Evolutionary conservation across 2,888 invertebrate genomes (phyloP).

Genomic region (Cephus pygmeus): DNA sequence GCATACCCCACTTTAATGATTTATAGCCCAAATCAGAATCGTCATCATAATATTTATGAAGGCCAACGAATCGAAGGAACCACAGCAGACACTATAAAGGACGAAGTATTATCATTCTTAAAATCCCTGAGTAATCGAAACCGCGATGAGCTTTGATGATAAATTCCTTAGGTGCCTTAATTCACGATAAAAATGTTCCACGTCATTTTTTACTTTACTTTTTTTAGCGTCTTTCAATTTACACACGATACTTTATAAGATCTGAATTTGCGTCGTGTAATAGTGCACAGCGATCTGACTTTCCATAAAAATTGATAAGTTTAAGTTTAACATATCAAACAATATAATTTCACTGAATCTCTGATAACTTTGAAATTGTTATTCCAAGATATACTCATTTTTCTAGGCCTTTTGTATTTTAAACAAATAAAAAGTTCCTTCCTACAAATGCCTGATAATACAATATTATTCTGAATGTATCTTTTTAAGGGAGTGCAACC

Average conservation of each 20-base stretch:
- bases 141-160: slow-evolving; percentile 44
- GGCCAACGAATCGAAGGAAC: slow-evolving; percentile 35
- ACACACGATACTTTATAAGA: slow-evolving; percentile 8
- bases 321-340: background rate
- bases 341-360: background rate
- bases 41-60: slow-evolving; percentile 52
- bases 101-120: slow-evolving; percentile 32
- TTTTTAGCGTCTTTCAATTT: slow-evolving; percentile 26
- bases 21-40: slow-evolving; percentile 70
- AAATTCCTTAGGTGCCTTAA: slow-evolving; percentile 23
- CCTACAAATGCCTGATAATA: background rate
- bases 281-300: background rate
- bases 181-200: slow-evolving; percentile 13
- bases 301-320: background rate
- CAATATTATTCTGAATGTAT: background rate
- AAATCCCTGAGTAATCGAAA: slow-evolving; percentile 13
- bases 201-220: slow-evolving; percentile 14
- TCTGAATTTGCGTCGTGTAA: background rate
- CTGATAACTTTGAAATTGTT: background rate
- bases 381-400: background rate
- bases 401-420: background rate
- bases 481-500: background rate
- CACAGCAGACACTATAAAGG: slow-evolving; percentile 38
- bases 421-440: background rate
- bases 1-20: slow-evolving; percentile 78